A percentile compares a stretch with the other conserved stretches of the same genome.
Conservation (phyloP, 2,113 vertebrate species). For the Lampris megalopsis region DNA sequence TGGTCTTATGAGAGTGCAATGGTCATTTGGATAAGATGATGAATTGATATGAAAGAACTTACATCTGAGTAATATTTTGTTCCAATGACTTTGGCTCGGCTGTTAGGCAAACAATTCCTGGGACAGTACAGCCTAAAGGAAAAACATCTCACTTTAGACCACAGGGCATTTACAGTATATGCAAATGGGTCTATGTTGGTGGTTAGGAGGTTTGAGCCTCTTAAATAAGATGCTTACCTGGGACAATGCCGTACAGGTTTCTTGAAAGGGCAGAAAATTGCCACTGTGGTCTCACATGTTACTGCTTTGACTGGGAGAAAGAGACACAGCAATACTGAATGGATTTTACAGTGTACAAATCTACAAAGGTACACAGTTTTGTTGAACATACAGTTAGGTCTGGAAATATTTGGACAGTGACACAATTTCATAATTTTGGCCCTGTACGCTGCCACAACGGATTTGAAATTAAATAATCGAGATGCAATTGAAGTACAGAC, state of each 20-base stretch:
- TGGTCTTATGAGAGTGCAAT: neutral
- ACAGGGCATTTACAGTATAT: neutral
- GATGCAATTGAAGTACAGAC: too few species aligned
- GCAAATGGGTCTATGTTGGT: neutral
- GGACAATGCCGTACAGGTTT: conserved; percentile 94
- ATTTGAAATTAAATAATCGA: too few species aligned
- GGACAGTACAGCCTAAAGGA: conserved; percentile 91
- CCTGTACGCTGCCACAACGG: too few species aligned
- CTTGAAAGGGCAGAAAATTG: conserved; percentile 92
- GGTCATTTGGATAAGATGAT: neutral
- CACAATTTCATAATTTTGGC: too few species aligned
- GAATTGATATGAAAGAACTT: conserved; percentile 73
- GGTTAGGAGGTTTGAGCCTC: too few species aligned
- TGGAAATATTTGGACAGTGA: too few species aligned
- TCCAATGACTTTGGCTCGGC: conserved; percentile 88
- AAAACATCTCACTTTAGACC: neutral
- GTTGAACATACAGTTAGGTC: too few species aligned
- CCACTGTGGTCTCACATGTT: conserved; percentile 93
- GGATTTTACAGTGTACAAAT: too few species aligned
- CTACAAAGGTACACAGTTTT: neutral
- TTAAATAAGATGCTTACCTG: conserved; percentile 80
- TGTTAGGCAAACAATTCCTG: conserved; percentile 88
- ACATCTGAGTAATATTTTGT: conserved; percentile 93
- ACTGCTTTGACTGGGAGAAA: conserved; percentile 89
- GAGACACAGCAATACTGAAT: conserved; percentile 32